Evolutionary conservation across 2,888 invertebrate species (phyloP).

Genomic region (Desoria tigrina): DNA sequence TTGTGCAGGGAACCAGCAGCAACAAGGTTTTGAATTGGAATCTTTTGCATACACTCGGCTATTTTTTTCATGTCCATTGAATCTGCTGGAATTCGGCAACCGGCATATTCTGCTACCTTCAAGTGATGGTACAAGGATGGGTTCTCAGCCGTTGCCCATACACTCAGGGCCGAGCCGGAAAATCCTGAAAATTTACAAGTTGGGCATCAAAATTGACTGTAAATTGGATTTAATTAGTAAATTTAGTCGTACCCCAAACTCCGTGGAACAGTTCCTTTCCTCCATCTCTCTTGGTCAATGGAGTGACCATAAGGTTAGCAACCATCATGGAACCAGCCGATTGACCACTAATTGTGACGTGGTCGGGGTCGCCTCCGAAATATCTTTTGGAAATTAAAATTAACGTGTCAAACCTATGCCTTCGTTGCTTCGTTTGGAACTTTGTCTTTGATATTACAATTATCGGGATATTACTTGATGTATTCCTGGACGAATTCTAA

Average conservation of each 20-base stretch:
- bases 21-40: background rate
- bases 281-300: conserved; percentile 23
- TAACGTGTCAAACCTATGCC: background rate
- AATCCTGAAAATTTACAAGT: too few species aligned
- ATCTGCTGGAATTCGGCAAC: conserved; percentile 23
- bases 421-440: background rate
- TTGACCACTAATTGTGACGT: conserved; percentile 26
- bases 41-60: conserved; percentile 26
- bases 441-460: conserved; percentile 2
- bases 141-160: conserved; percentile 38
- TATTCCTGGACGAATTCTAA: conserved; percentile 42
- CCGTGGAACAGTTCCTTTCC: conserved; percentile 25
- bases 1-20: conserved; percentile 20
- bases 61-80: conserved; percentile 12
- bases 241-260: conserved; percentile 9
- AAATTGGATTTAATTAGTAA: background rate
- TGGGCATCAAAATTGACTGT: conserved; percentile 10
- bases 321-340: conserved; percentile 42
- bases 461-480: conserved; percentile 29
- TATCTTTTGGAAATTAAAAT: background rate
- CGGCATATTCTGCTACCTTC: conserved; percentile 24
- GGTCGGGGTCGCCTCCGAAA: conserved; percentile 18
- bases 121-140: conserved; percentile 41
- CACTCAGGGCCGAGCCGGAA: conserved; percentile 40
- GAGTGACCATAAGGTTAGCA: conserved; percentile 36